Percentiles rank a stretch among this genome's conserved stretches.
These are phyloP conservation scores for Callocephalon fimbriatum DNA, from an alignment of 2,113 vertebrate species.

Conservation along the genomic window DNA sequence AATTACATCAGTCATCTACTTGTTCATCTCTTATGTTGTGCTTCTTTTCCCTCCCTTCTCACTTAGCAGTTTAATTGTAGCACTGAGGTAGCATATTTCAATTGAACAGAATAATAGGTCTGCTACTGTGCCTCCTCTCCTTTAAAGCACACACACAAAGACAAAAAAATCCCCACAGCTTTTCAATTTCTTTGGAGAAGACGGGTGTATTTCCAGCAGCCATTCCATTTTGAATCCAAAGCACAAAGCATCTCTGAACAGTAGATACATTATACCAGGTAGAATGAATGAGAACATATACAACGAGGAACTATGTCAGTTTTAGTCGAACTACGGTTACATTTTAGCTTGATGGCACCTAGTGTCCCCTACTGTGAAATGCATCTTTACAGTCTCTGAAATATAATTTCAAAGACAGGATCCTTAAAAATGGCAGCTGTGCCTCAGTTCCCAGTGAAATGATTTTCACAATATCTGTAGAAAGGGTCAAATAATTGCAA, in stretches of 20 bases:
- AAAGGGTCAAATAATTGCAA: neutral
- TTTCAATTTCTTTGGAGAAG: constrained; percentile 56
- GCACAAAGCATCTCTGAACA: constrained; percentile 13
- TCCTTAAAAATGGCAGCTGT: neutral
- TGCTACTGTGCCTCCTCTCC: constrained; percentile 33
- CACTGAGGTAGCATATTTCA: constrained; percentile 62
- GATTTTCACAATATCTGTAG: neutral
- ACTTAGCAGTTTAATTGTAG: constrained; percentile 13
- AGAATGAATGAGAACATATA: neutral
- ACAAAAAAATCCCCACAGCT: constrained; percentile 37
- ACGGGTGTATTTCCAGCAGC: neutral
- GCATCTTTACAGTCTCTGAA: constrained; percentile 1
- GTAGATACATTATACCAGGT: neutral
- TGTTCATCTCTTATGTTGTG: neutral
- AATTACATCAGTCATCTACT: neutral
- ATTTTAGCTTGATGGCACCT: neutral
- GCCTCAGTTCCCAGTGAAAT: neutral
- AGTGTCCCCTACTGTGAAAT: neutral
- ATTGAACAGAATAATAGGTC: neutral
- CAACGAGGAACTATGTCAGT: neutral
- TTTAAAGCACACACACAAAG: constrained; percentile 9
- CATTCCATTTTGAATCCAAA: neutral
- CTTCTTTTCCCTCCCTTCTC: neutral
- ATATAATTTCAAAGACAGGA: constrained; percentile 16
- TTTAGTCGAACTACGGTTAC: constrained; percentile 19